phyloP scores from a whole-genome alignment of 2,113 vertebrate species.

The Dunckerocampus dactyliophorus region DNA sequence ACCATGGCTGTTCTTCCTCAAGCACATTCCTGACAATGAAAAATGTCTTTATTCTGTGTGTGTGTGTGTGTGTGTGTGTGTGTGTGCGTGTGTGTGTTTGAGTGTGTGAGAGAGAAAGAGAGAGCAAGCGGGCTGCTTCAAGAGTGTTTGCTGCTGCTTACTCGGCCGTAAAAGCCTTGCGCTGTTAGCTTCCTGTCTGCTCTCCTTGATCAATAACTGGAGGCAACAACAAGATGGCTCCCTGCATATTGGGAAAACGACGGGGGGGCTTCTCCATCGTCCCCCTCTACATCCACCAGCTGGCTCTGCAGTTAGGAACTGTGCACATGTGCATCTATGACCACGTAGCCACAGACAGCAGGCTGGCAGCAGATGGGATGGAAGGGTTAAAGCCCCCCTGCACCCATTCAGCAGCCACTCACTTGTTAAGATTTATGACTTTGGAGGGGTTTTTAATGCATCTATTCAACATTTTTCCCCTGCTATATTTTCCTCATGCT shows the following conservation, averaged over 20 bases:
- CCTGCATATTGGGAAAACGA: slow-evolving; percentile 36
- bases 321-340: slow-evolving; percentile 6
- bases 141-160: slow-evolving; percentile 21
- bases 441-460: slow-evolving; percentile 39
- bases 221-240: slow-evolving; percentile 52
- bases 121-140: slow-evolving; percentile 1
- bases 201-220: slow-evolving; percentile 51
- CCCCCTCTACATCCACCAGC: slow-evolving; percentile 37
- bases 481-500: slow-evolving; percentile 38
- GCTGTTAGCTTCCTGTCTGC: slow-evolving; percentile 32
- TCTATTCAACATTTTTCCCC: slow-evolving; percentile 36
- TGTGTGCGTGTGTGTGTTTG: slow-evolving; percentile 15
- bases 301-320: slow-evolving; percentile 35
- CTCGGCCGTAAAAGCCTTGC: slow-evolving; percentile 21
- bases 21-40: slow-evolving; percentile 74
- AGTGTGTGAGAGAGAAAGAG: slow-evolving; percentile 10
- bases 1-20: slow-evolving; percentile 58
- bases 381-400: slow-evolving; percentile 32
- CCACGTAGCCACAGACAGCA: slow-evolving; percentile 11
- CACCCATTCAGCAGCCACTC: slow-evolving; percentile 37
- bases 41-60: slow-evolving; percentile 64
- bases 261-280: slow-evolving; percentile 25
- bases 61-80: slow-evolving; percentile 5
- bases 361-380: slow-evolving; percentile 44
- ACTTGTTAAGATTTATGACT: slow-evolving; percentile 49